Base-by-base conservation (phyloP, 2,113 vertebrate species). In the Pavo muticus region DNA sequence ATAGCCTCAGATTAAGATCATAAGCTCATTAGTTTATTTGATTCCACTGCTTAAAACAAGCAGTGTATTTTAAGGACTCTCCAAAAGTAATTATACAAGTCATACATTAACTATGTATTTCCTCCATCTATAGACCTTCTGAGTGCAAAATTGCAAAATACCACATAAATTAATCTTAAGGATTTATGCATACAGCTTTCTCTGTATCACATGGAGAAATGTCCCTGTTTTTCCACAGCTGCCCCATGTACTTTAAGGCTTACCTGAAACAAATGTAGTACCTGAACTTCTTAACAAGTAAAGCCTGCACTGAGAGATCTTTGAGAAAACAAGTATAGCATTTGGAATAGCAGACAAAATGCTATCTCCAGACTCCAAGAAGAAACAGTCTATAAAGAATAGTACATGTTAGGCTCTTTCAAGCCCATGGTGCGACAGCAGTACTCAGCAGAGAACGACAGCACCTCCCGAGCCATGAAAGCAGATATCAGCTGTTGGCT, bases 131-230 rank as follows among this genome's bases (percentile, higher is more conserved):
- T 27, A 32, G 20, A 54, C 40, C 32, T 70, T 73, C 79, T 79
- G 42, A 73, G 50, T 77, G 65, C 83, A 95, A 93, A 94, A 57
- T 25, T 88, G 76, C 54, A 39, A 86, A 88, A 87, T 64, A 48
- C 7, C 64, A 73, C 42, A 74, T 69, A 90, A 86, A 60, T 79
- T 93, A 91, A 87, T 92, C 92, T 87, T 80, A 88, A 83, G 75
- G 81, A 88, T 92, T 84, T 75, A 56, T 44, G 24, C 52, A 42
- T 10, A 42, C 14, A 88, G 92, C 72, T 90, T 52, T 50, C 83
- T 75, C 1, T 32, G 61, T 92, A 79, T 30, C 85, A 81, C 86
- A 83, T 40, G 56, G 57, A 73, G 80, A 93, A 91, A 91, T 48
- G 57, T 75, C 63, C 56, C 59, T 90, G 65, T 77, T 57, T 91